A percentile compares a stretch with the other conserved stretches of the same genome.
Evolutionary conservation across 2,113 vertebrate species (phyloP).

Genomic region (Microtus pennsylvanicus): DNA sequence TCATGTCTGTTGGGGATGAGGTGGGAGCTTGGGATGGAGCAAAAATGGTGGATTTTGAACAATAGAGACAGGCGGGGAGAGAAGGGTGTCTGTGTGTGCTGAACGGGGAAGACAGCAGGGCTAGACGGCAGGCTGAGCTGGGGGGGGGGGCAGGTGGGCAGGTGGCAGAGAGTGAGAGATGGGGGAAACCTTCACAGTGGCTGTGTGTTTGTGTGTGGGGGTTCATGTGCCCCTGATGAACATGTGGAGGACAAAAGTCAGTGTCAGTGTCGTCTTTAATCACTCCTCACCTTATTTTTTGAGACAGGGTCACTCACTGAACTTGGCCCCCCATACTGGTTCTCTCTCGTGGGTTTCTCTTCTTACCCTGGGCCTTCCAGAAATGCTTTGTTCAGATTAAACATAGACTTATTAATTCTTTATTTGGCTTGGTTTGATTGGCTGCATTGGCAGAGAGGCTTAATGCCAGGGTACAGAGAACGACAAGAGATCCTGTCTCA

Average conservation of each 20-base stretch:
- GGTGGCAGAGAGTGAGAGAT: accelerated
- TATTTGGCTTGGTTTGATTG: too few relatives aligned
- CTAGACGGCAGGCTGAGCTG: not conserved
- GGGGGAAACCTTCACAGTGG: not conserved
- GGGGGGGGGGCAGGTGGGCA: too few relatives aligned
- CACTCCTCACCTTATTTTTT: not conserved
- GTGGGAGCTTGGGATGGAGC: not conserved
- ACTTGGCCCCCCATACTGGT: not conserved
- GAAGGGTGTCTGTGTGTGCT: too few relatives aligned
- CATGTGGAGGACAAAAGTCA: not conserved
- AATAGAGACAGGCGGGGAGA: not conserved
- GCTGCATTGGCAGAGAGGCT: too few relatives aligned
- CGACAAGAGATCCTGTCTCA: too few relatives aligned
- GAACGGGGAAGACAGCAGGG: not conserved
- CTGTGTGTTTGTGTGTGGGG: not conserved
- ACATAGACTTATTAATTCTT: too few relatives aligned
- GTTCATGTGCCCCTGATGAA: not conserved
- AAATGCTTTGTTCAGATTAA: too few relatives aligned
- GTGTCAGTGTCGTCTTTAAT: not conserved
- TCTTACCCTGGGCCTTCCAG: too few relatives aligned
- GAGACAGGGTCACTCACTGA: not conserved
- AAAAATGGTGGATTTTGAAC: not conserved
- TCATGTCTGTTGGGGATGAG: not conserved
- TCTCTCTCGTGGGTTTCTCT: too few relatives aligned
- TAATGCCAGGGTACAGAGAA: too few relatives aligned